These are phyloP conservation scores for Liasis olivaceus DNA, from an alignment of 2,797 vertebrate species.

Conservation along the genomic window DNA sequence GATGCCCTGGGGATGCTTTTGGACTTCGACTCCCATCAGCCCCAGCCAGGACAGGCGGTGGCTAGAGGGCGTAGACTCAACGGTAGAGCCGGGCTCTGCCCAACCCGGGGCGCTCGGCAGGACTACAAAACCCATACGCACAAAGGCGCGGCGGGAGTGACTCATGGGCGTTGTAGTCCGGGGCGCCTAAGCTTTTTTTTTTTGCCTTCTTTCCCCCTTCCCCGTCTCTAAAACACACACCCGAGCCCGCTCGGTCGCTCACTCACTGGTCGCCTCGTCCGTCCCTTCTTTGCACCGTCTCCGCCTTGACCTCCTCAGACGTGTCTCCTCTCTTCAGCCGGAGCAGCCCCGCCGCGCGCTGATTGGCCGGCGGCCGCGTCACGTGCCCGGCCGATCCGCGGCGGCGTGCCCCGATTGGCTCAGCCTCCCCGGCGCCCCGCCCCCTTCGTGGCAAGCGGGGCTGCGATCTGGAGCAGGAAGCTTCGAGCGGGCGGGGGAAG, in stretches of 20 bases:
- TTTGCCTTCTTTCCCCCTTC: background rate
- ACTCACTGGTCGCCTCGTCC: background rate
- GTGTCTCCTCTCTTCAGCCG: background rate
- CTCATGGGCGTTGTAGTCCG: background rate
- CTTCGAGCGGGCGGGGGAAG: too few species aligned
- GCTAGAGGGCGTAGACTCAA: background rate
- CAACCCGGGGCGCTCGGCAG: too few species aligned
- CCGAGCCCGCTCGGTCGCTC: too few species aligned
- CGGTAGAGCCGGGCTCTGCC: background rate
- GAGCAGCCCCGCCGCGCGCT: background rate
- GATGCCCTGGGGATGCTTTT: background rate
- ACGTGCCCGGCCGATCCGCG: background rate
- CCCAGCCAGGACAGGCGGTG: background rate
- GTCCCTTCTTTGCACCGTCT: background rate
- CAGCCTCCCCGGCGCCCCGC: background rate
- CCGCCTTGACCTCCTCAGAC: background rate
- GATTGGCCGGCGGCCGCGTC: conserved; percentile 8
- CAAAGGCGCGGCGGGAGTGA: too few species aligned
- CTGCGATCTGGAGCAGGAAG: too few species aligned
- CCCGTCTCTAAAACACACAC: background rate
- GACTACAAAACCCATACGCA: background rate
- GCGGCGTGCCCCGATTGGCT: background rate
- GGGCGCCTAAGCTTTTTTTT: background rate
- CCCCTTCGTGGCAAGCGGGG: background rate
- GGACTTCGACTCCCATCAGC: background rate